These are phyloP conservation scores for Varanus salvator DNA, from an alignment of 2,113 vertebrate genomes.

Conservation along the genomic window DNA sequence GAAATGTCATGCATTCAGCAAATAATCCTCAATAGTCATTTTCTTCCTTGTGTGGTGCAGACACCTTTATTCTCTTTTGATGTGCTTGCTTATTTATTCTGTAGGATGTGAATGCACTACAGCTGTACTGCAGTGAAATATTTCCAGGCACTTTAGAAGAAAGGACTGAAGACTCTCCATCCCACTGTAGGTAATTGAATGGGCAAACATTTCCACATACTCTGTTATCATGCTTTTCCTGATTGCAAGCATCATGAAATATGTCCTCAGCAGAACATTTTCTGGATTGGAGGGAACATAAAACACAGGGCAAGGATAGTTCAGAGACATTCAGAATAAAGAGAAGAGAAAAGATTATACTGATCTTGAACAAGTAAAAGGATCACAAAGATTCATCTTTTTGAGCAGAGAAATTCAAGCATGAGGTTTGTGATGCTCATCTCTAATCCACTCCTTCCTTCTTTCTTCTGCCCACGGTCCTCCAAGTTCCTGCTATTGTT, in stretches of 20 bases:
- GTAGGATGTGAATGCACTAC: constrained; percentile 23
- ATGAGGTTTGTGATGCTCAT: no score
- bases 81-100: constrained; percentile 19
- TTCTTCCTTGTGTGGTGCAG: constrained; percentile 14
- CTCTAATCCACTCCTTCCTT: no score
- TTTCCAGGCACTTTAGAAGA: constrained; percentile 24
- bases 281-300: neutral
- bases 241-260: neutral
- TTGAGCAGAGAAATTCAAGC: no score
- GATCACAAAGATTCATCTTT: no score
- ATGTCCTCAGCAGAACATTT: constrained; percentile 9
- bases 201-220: constrained; percentile 38
- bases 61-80: constrained; percentile 6
- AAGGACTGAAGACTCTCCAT: neutral
- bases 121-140: constrained; percentile 19
- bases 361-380: no score
- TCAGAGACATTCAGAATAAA: no score
- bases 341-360: no score
- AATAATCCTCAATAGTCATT: constrained; percentile 23
- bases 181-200: constrained; percentile 34
- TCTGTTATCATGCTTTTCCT: neutral
- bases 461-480: no score
- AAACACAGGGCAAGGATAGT: neutral
- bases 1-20: constrained; percentile 18
- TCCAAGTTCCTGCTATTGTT: no score